Base-by-base conservation (phyloP, 2,888 invertebrate genomes). In the Xestia ashworthii region DNA sequence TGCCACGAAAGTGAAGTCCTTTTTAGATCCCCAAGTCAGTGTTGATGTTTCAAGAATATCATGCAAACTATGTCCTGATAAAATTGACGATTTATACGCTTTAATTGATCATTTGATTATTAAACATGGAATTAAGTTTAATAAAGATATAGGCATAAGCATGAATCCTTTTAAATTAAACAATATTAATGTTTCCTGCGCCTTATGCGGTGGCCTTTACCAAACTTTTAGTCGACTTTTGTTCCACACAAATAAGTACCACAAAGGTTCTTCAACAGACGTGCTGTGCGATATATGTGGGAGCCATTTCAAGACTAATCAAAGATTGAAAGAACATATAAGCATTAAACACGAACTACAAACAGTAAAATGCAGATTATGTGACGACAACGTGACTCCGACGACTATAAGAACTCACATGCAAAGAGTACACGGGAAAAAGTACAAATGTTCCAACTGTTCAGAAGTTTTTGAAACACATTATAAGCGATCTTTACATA, bases 341-440 rank as follows among this genome's bases (percentile, higher is more conserved):
- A 88, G 80, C n/a, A 87, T 82, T 14, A 88, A 88, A 22, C 92
- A 92, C 64, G 77, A 82, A 0, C 85, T 87, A 25, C 87, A 87
- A 19, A 84, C 89, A 4, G 81, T 90, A 0, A 80, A 88, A 58
- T 93, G 93, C 69, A 77, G 83, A 0, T 73, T 90, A 5, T 93
- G 91, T 66, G 90, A 92, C 0, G 92, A 92, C 64, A 88, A 89
- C 0, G 92, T 95, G n/a, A 85, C 75, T 76, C 88, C 88, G 1
- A 89, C 92, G 1, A 92, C 93, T n/a, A 81, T 94, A 67, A 87
- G 91, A 25, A 94, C 91, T 12, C 95, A 96, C 82, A 80, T 88
- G 84, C 88, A 87, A 22, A 85, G 86, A 6, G 78, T 78, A 0
- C 90, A 92, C 4, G 82, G 87, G 9, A 90, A 86, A n/a, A 85